phyloP scores from a whole-genome alignment of 2,888 invertebrate species.

The Chrysolina haemoptera region DNA sequence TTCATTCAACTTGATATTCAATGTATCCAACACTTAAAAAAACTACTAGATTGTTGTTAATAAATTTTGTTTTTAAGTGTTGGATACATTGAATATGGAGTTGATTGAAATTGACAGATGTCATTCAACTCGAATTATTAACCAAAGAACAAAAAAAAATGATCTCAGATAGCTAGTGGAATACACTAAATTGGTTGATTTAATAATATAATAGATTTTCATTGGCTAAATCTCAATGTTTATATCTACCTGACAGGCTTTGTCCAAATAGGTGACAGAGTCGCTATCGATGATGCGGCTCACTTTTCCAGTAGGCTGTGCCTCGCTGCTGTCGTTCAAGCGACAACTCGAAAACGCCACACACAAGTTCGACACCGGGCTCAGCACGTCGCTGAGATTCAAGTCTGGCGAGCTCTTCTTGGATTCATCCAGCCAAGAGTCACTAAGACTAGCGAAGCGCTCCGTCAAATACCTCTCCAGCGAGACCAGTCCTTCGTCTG shows the following conservation, averaged over 20 bases:
- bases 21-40: no score
- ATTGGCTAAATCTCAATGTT: background rate
- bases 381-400: conserved; percentile 57
- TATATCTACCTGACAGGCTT: conserved; percentile 72
- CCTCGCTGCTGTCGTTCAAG: conserved; percentile 67
- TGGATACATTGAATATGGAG: no score
- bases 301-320: conserved; percentile 32
- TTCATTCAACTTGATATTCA: no score
- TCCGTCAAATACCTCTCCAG: conserved; percentile 82
- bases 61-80: no score
- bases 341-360: conserved; percentile 74
- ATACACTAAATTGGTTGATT: no score
- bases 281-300: conserved; percentile 54
- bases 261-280: conserved; percentile 75
- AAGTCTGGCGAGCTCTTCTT: conserved; percentile 39
- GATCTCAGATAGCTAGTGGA: no score
- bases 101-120: no score
- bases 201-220: no score
- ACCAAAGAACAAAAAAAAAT: no score
- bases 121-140: no score
- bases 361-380: conserved; percentile 76
- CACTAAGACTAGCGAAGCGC: conserved; percentile 37
- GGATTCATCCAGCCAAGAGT: conserved; percentile 45
- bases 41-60: no score
- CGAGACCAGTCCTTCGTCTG: conserved; percentile 79